Base-by-base conservation (phyloP, 2,113 vertebrate genomes). In the Ursus arctos region DNA sequence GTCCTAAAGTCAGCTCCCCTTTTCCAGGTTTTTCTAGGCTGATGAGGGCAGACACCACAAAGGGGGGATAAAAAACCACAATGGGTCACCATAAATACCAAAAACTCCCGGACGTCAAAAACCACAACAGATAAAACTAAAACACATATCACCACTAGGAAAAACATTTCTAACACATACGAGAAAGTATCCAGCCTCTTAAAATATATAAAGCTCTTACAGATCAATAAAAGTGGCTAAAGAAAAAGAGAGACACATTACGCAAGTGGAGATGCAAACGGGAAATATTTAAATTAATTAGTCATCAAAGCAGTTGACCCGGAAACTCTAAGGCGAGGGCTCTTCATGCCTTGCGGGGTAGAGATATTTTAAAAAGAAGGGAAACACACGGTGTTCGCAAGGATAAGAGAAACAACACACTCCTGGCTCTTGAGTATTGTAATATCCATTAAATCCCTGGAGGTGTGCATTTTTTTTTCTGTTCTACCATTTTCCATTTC, bases 341-440 rank as follows among this genome's bases (percentile, higher is more conserved):
- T 53, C 7, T n/a, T 6, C 8, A 0, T 11, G 24, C n/a, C 40
- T n/a, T 49, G 49, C 33, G 0, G 67, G 82, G 88, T 2, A 31
- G 19, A 3, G 7, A 6, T 7, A 22, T 80, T n/a, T 3, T 1
- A 49, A 28, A 16, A 16, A 12, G 43, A 47, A 28, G 26, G 14
- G 10, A 21, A 22, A 47, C n/a, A 13, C 36, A 36, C 0, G 0
- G 81, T 5, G 24, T 31, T 6, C 1, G 8, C 49, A 1, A 43
- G 15, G n/a, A 6, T 11, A 55, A n/a, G 3, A 14, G 15, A 31
- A 14, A 21, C 0, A 1, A 1, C 3, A 31, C 4, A 0, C 28
- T 8, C 24, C 72, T 10, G 26, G n/a, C 49, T 15, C 43, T 43
- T 4, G 53, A 8, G 33, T 57, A 59, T 47, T 33, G 7, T 47